Base-by-base conservation (phyloP, 2,113 vertebrate species). In the Dicentrarchus labrax region DNA sequence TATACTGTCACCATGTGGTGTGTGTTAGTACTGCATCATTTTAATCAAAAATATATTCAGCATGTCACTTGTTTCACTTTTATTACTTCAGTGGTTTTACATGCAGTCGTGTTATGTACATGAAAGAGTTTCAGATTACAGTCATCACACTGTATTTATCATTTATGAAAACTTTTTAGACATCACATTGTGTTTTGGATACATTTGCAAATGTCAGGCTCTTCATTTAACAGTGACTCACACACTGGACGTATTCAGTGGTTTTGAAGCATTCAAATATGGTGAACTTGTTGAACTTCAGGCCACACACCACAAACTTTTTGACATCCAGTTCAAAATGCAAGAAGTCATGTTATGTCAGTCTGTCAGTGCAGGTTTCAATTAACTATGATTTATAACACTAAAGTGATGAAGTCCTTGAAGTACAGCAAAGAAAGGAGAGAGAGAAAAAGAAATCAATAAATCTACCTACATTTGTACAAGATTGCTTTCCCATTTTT, bases 1-100 rank as follows among this genome's bases (percentile, higher is more conserved):
- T 86, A 86, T 47, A 72, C 77, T 89, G 19, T 85, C 89, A 84
- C 65, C 80, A 41, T 73, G 90, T 90, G 93, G 89, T 77, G 4
- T 0, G 61, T 0, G 0, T 13, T 12, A n/a, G 45, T 24, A 87
- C 65, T 87, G 41, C 85, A 78, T 17, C 4, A 16, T 24, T 72
- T 65, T 64, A 30, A 71, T 80, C 12, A 62, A 72, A 8, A 24
- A 47, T 10, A 24, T 5, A 22, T 48, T 59, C 10, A 4, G 1
- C 13, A 43, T 60, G 1, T 16, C 38, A 8, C 17, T 74, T n/a
- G 56, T 73, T 51, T 16, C 1, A 43, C 45, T 51, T 43, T 15
- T n/a, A 39, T 48, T 16, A 15, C 21, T 6, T 50, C 21, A 16
- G 0, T 65, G 24, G 16, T 30, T 4, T 8, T 4, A 15, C 1